A percentile compares a stretch with the other conserved stretches of the same genome.
phyloP scores from a whole-genome alignment of 2,113 vertebrate species.

The Gymnorhina tibicen region DNA sequence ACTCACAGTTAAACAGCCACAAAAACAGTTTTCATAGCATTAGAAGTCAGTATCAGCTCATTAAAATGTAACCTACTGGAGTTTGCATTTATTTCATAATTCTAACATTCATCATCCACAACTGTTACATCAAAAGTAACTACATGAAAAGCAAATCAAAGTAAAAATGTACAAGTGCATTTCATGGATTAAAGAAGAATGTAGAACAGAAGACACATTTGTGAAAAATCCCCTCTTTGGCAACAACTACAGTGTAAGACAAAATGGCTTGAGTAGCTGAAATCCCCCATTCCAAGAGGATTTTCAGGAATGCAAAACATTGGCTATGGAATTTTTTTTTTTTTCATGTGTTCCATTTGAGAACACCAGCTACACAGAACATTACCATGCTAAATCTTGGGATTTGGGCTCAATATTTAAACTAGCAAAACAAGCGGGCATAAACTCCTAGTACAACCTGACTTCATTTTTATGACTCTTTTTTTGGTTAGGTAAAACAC shows the following conservation, averaged over 20 bases:
- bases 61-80: not conserved
- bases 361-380: not conserved
- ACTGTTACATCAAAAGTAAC: not conserved
- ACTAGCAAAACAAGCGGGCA: not conserved
- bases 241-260: not conserved
- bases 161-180: not conserved
- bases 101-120: not conserved
- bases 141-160: slow-evolving; percentile 10
- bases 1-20: not conserved
- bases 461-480: not conserved
- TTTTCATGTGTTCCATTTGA: not conserved
- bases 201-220: not conserved
- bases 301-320: not conserved
- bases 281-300: not conserved
- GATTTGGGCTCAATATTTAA: not conserved
- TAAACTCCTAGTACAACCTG: not conserved
- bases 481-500: not conserved
- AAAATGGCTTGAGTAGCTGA: not conserved
- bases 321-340: not conserved
- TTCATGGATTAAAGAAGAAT: not conserved
- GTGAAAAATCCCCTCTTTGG: not conserved
- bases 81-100: not conserved
- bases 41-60: not conserved
- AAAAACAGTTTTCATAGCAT: not conserved
- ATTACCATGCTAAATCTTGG: not conserved